Base-by-base conservation (phyloP, 2,888 invertebrate genomes). In the Stratiomys singularior region DNA sequence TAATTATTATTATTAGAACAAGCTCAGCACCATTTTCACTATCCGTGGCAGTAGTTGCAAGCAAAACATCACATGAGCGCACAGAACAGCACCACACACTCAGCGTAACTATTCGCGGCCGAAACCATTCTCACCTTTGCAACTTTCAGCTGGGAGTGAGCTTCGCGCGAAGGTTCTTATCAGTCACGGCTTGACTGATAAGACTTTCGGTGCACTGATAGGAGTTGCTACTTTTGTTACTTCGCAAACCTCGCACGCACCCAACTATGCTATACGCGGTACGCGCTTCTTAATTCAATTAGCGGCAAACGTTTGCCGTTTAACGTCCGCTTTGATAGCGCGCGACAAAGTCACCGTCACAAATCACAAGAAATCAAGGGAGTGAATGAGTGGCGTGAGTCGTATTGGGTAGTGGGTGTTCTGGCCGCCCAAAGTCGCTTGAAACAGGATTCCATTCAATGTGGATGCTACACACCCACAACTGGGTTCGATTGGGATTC, bases 281-380 rank as follows among this genome's bases (percentile, higher is more conserved):
- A 37, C 37, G 37, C 66, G 18, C 18, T 25, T 44, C 9, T 56
- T 72, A 72, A 72, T 72, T 72, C 13, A 72, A 72, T 72, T 72
- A 72, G 56, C 18, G 28, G 23, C 69, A 18, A 66, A 18, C 23
- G 66, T 37, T 27, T 27, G 30, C 9, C 66, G 27, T 9, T 72
- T 25, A 72, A 23, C 46, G 46, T 52, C 25, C 18, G 56, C 56
- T 72, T 56, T 56, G 52, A 56, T 72, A 56, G 44, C 52, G 18
- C 47, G 67, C 67, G 44, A 64, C 30, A 64, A 30, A 64, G 37
- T 64, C 64, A 64, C 67, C 58, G 58, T 25, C 67, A 67, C 46
- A 44, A 30, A 67, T 67, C 21, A 44, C n/a, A 60, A 23, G 67
- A 11, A 30, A 67, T 21, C 67, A 44, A 28, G 25, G 30, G 44